Evolutionary conservation across 2,888 invertebrate species (phyloP).

Genomic region (Xanthorhoe designata): DNA sequence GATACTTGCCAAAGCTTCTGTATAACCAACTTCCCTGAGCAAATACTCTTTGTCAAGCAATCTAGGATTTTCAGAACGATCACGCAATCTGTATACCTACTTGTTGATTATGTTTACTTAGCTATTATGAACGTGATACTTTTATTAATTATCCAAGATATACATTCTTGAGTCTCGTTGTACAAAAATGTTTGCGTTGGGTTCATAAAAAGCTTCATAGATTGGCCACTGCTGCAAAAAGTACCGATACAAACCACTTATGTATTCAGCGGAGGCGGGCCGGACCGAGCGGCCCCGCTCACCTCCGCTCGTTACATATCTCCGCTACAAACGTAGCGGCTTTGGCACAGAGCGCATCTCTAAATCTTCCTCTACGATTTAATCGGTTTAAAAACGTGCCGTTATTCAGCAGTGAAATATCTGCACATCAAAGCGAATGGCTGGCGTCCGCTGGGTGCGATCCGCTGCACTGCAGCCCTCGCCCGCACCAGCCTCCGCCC

Average conservation of each 20-base stretch:
- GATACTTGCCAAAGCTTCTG: background rate
- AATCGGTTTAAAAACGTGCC: conserved; percentile 21
- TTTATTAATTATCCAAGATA: no score
- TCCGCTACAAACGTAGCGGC: conserved; percentile 12
- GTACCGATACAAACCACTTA: background rate
- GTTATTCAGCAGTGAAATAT: conserved; percentile 20
- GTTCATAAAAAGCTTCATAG: background rate
- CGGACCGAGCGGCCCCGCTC: background rate
- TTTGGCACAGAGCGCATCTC: conserved; percentile 13
- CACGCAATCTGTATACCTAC: background rate
- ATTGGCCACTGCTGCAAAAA: background rate
- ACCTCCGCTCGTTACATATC: conserved; percentile 14
- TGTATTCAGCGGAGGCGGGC: background rate
- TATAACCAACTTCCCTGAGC: background rate
- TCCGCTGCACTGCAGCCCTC: background rate
- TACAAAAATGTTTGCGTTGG: background rate
- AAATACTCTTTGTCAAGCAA: background rate
- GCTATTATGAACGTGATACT: no score
- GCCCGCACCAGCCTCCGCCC: background rate
- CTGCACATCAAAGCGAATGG: conserved; percentile 11
- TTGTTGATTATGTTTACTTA: no score
- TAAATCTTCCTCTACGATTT: conserved; percentile 21
- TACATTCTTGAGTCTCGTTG: no score
- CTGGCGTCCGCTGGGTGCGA: background rate
- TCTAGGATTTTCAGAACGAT: background rate